phyloP scores from a whole-genome alignment of 2,888 invertebrate species.

The Idaea dimidiata region DNA sequence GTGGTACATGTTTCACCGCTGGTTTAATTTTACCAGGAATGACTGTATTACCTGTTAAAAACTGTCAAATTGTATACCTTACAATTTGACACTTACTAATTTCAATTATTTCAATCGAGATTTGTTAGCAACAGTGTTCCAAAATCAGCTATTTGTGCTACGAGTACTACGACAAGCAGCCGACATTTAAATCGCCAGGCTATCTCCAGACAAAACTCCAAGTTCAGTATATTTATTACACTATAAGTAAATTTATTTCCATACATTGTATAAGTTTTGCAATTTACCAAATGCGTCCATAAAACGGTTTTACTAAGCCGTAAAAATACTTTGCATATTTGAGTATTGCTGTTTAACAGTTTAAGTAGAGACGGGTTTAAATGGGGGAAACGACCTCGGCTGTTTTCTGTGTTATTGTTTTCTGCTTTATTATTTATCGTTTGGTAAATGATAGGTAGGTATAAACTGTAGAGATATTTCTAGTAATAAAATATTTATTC shows the following conservation, averaged over 20 bases:
- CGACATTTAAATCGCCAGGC: not conserved
- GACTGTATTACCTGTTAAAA: too few relatives aligned
- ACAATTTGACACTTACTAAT: too few relatives aligned
- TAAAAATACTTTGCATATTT: conserved; percentile 33
- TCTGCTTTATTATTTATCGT: not conserved
- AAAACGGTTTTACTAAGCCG: conserved; percentile 30
- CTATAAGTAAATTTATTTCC: conserved; percentile 17
- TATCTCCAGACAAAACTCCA: not conserved
- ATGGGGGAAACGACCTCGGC: not conserved
- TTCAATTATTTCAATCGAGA: too few relatives aligned
- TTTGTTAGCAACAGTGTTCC: too few relatives aligned
- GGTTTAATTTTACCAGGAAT: too few relatives aligned
- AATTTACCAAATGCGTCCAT: conserved; percentile 30
- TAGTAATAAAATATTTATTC: too few relatives aligned
- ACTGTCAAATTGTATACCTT: too few relatives aligned
- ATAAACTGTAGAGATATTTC: too few relatives aligned
- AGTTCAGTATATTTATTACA: conserved; percentile 6
- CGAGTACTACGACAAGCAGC: not conserved
- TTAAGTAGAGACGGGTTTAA: not conserved
- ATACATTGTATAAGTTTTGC: conserved; percentile 28
- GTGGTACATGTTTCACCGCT: too few relatives aligned
- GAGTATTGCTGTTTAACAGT: conserved; percentile 18
- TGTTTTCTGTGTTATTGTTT: not conserved
- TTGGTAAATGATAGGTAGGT: too few relatives aligned
- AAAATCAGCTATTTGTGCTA: not conserved